phyloP scores from a whole-genome alignment of 2,113 vertebrate species.

The Cyphomyrus plagiostoma region DNA sequence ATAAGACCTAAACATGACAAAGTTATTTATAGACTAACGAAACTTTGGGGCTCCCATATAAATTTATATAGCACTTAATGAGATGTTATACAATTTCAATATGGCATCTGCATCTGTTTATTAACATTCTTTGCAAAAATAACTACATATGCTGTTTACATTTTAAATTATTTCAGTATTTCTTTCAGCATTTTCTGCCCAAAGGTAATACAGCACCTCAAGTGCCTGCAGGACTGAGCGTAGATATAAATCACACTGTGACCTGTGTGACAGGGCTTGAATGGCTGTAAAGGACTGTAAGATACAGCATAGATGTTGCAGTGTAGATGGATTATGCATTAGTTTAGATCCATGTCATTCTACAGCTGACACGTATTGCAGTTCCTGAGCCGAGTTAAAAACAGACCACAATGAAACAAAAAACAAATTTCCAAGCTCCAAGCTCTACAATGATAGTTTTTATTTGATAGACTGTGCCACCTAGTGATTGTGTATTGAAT shows the following conservation, averaged over 20 bases:
- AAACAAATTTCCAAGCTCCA: not conserved
- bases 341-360: not conserved
- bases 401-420: not conserved
- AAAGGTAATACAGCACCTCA: not conserved
- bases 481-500: constrained; percentile 44
- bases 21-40: not conserved
- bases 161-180: not conserved
- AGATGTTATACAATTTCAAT: not conserved
- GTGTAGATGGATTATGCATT: not conserved
- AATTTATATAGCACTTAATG: not conserved
- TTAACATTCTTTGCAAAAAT: not conserved
- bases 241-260: not conserved
- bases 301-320: not conserved
- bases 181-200: not conserved
- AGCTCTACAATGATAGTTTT: not conserved
- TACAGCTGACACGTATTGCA: not conserved
- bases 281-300: not conserved
- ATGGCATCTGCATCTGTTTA: not conserved
- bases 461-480: constrained; percentile 36
- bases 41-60: not conserved
- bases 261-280: not conserved
- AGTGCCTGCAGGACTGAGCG: not conserved
- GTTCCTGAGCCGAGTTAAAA: not conserved
- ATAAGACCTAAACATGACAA: not conserved
- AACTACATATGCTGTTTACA: not conserved